Base-by-base conservation (phyloP, 2,888 invertebrate species). In the Eupithecia dodoneata region DNA sequence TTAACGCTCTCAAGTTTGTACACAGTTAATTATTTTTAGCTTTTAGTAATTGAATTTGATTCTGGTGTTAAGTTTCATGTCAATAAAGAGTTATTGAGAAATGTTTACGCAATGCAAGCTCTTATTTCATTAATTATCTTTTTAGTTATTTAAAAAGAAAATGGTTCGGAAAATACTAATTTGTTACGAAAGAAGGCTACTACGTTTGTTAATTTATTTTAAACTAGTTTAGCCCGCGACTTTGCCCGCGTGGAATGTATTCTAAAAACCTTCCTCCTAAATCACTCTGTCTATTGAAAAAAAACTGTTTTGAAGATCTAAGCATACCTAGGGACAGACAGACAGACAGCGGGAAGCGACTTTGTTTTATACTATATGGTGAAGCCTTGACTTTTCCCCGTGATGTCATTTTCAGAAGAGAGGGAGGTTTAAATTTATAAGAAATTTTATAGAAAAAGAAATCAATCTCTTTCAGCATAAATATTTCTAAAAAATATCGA, bases 1-100 rank as follows among this genome's bases (percentile, higher is more conserved):
- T 75, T 75, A 75, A 79, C 76, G 80, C 72, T 69, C 76, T 75
- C 67, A n/a, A 77, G 77, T 80, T 79, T 75, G 74, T 77, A 45
- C 72, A 55, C 55, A 59, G 75, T 72, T 67, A 75, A 72, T 72
- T 72, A 76, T 76, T 76, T 59, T 52, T 42, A 75, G 49, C 52
- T 63, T 71, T 67, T 66, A 15, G 10, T 52, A 66, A 75, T 75
- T 66, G 55, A 74, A 45, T 74, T 74, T 70, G 74, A 55, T 74
- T 59, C 12, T n/a, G 30, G 59, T 74, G 10, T 45, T 7, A n/a
- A 42, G 45, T 45, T 69, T 69, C 18, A 18, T 45, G n/a, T 44
- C 45, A 45, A 45, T 69, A n/a, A 69, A 18, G 9, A n/a, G 44
- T 69, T n/a, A 45, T 44, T 66, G 15, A 44, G 67, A 45, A 67